Evolutionary conservation across 2,888 invertebrate species (phyloP).

Genomic region (Strigamia maritima): DNA sequence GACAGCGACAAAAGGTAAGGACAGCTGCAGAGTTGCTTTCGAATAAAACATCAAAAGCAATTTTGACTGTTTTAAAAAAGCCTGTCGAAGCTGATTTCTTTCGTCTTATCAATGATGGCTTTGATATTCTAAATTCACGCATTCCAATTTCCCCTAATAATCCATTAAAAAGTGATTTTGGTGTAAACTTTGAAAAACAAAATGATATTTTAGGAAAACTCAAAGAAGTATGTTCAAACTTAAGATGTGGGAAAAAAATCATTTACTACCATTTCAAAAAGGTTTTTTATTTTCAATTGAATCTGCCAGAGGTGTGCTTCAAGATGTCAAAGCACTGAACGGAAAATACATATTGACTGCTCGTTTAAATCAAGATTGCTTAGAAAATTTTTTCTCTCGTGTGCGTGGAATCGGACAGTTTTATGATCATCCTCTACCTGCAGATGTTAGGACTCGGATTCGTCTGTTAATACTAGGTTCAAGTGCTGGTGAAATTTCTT

Average conservation of each 20-base stretch:
- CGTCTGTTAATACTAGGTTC: too few species aligned
- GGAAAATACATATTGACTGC: background rate
- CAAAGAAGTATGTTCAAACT: background rate
- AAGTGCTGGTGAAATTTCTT: too few species aligned
- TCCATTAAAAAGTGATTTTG: background rate
- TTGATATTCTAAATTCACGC: slow-evolving; percentile 31
- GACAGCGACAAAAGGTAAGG: too few species aligned
- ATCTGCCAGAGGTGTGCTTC: background rate
- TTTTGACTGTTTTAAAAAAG: background rate
- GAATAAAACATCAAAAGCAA: background rate
- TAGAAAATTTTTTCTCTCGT: slow-evolving; percentile 34
- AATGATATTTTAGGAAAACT: background rate
- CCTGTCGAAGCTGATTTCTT: background rate
- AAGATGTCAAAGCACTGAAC: background rate
- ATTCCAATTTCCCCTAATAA: background rate
- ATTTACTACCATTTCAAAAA: slow-evolving; percentile 22
- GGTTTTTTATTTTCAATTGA: background rate
- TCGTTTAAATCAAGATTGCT: slow-evolving; percentile 34
- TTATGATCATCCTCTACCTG: slow-evolving; percentile 24
- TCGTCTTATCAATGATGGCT: background rate
- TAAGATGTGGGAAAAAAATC: background rate
- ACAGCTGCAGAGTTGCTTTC: slow-evolving; percentile 8
- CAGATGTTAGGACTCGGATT: slow-evolving; percentile 8
- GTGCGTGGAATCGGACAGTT: background rate
- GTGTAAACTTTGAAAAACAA: background rate